These are phyloP conservation scores for Zhengitettix transpicula DNA, from an alignment of 2,888 invertebrate genomes.

Conservation along the genomic window DNA sequence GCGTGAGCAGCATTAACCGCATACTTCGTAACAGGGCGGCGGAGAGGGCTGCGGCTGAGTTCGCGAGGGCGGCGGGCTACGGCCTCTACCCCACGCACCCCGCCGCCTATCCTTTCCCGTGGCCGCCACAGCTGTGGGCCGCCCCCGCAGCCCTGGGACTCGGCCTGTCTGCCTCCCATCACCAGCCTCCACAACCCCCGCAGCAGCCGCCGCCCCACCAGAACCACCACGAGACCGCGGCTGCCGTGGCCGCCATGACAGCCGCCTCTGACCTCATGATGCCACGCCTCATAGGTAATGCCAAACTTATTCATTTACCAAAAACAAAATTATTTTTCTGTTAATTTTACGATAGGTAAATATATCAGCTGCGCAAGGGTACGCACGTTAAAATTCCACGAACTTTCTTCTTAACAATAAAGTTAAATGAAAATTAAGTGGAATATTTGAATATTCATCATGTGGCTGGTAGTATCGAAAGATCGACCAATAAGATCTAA, in stretches of 20 bases:
- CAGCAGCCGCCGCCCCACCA: constrained; percentile 12
- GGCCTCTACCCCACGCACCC: constrained; percentile 52
- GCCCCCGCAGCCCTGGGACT: constrained; percentile 15
- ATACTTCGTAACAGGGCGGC: constrained; percentile 91
- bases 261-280: constrained; percentile 11
- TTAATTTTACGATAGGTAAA: too few species aligned
- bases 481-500: too few species aligned
- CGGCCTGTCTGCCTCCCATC: constrained; percentile 3
- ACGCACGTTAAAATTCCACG: too few species aligned
- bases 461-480: too few species aligned
- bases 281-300: constrained; percentile 17
- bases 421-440: too few species aligned
- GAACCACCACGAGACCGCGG: background rate
- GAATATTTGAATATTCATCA: too few species aligned
- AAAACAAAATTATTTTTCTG: too few species aligned
- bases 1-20: constrained; percentile 91
- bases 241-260: background rate
- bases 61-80: constrained; percentile 81
- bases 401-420: too few species aligned
- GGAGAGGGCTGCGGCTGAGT: constrained; percentile 89
- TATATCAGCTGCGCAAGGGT: too few species aligned
- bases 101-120: constrained; percentile 25
- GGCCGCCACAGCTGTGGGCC: constrained; percentile 12
- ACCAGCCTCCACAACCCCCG: constrained; percentile 12
- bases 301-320: too few species aligned